Evolutionary conservation across 1,140 invertebrate species (phyloP), one percentile per base, ranked within the genome.

Genomic region (Latrodectus geometricus): DNA sequence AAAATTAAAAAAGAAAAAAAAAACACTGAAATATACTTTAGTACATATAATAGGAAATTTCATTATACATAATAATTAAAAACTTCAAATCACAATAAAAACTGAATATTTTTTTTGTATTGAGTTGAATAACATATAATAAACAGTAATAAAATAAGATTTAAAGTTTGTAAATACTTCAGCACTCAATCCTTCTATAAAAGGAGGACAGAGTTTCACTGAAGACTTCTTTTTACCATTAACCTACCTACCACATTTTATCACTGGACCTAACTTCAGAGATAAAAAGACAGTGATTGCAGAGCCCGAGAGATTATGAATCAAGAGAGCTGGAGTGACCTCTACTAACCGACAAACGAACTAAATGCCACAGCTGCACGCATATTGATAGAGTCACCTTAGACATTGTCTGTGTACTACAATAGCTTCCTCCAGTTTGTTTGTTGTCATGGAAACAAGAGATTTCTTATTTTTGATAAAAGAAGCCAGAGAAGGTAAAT

Each of bases 181-280:
- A 76, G 52, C 52, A 20, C 15, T 35, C 15, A 9, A 48, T 35
- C 23, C 50, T 23, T 17, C 15, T 14, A 54, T 3, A 14, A 21
- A 56, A 61, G 17, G 50, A 76, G 14, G 35, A 54, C n/a, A n/a
- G 9, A 11, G 8, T 12, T 65, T 50, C 68, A 65, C 49, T 20
- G 77, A 79, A n/a, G 49, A 17, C 68, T 49, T 35, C 35, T 35
- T 35, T 35, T 35, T 74, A 68, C 56, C 49, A 69, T 73, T 76
- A 73, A 84, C 73, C 81, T 83, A 75, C 61, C 81, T 83, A 83
- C 70, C 82, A 84, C 73, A 84, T 84, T 75, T 76, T 66, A 76
- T 56, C 74, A 15, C 68, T 84, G 49, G 82, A 84, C 61, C 82
- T 84, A 84, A 23, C 48, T 83, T 74, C 50, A 72, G 52, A 81